Base-by-base conservation (phyloP, 1,140 invertebrate species). In the Cyphomyrmex costatus region DNA sequence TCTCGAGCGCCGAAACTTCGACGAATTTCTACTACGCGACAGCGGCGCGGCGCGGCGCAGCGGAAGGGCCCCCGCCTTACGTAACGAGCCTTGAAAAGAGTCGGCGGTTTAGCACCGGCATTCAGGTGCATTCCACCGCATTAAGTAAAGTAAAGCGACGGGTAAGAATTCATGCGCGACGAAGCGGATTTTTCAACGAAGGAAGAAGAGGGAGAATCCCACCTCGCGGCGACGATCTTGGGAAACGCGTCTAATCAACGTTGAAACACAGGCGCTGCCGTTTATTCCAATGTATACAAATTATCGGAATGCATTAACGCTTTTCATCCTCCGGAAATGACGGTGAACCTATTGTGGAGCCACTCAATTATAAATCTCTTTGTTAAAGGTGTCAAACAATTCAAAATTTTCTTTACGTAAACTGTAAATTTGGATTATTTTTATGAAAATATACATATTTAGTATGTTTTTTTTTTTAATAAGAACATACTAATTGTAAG, bases 21-120 rank as follows among this genome's bases (percentile, higher is more conserved):
- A 56, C 73, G 87, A 78, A 86, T 88, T 86, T 89, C 77, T 46
- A 16, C 63, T n/a, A 19, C 71, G 79, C n/a, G 49, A 70, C 80
- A 36, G 24, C 63, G 70, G 30, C 65, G 65, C 19, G 21, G 12
- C n/a, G 42, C 19, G 46, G 19, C 27, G 60, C 19, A 7, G 5
- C 16, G 27, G 19, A 12, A 19, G 16, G 46, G 65, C 16, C 12
- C 51, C 12, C 51, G 49, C 19, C 27, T 88, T 89, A 65, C 56
- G 49, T 89, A 89, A 89, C 66, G 46, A 42, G 46, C 5, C 16
- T 30, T 12, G 16, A 65, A 63, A 58, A 71, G 19, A 82, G 33
- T 19, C 49, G 33, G 24, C 49, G 33, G 24, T 53, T 46, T 63
- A 49, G 65, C 49, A 60, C 10, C 33, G 30, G 58, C 63, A 68